phyloP scores from a whole-genome alignment of 2,888 invertebrate species.

The Drosophila emarginata region DNA sequence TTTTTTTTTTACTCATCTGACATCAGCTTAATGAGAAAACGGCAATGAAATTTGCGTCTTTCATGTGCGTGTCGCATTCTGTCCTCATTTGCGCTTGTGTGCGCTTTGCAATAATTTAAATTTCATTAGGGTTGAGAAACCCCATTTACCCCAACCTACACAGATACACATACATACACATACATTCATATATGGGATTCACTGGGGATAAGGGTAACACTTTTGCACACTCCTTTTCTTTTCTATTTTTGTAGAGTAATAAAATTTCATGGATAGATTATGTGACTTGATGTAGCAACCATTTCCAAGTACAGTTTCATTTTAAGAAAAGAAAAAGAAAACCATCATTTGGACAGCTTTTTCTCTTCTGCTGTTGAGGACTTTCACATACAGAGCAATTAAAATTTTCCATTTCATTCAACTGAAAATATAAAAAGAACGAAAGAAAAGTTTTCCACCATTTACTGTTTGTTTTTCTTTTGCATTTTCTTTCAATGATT shows the following conservation, averaged over 20 bases:
- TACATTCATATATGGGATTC: not conserved
- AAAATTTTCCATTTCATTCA: conserved; percentile 81
- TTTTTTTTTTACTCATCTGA: conserved; percentile 39
- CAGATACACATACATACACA: too few species aligned
- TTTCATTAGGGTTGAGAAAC: conserved; percentile 37
- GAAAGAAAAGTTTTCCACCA: conserved; percentile 37
- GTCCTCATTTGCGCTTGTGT: conserved; percentile 66
- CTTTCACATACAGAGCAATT: conserved; percentile 65
- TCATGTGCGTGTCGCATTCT: conserved; percentile 44
- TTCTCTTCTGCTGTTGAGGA: not conserved
- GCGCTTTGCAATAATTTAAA: conserved; percentile 66
- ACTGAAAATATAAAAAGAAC: conserved; percentile 61
- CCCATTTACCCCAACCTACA: too few species aligned
- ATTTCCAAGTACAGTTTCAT: not conserved
- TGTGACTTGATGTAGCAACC: not conserved
- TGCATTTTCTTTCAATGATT: conserved; percentile 66
- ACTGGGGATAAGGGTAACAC: not conserved
- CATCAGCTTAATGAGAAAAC: conserved; percentile 71
- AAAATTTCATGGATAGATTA: not conserved
- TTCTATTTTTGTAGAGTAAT: not conserved
- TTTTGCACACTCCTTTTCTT: not conserved
- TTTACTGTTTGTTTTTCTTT: conserved; percentile 40
- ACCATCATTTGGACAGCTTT: not conserved
- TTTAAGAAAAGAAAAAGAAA: not conserved
- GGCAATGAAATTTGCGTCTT: conserved; percentile 60